Evolutionary conservation across 2,113 vertebrate species (phyloP).

Genomic region (Smithornis capensis): DNA sequence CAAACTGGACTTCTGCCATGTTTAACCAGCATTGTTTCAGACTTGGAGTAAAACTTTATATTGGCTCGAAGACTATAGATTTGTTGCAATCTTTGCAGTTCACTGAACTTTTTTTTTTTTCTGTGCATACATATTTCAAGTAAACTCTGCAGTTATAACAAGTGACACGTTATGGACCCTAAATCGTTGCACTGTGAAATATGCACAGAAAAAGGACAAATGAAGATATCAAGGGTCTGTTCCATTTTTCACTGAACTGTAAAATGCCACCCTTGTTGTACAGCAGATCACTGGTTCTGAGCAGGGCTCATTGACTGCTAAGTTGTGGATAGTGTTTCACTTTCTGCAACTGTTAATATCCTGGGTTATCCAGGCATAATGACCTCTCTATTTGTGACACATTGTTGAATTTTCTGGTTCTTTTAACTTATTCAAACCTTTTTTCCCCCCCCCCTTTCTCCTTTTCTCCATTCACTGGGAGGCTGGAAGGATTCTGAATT

Average conservation of each 20-base stretch:
- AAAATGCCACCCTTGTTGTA: constrained; percentile 77
- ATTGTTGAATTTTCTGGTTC: constrained; percentile 86
- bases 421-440: constrained; percentile 79
- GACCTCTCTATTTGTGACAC: constrained; percentile 83
- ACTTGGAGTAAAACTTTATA: constrained; percentile 67
- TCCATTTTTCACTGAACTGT: constrained; percentile 80
- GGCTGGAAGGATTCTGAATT: constrained; percentile 70
- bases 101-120: constrained; percentile 66
- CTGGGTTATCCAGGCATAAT: constrained; percentile 81
- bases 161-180: constrained; percentile 81
- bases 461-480: constrained; percentile 56
- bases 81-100: constrained; percentile 76
- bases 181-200: constrained; percentile 80
- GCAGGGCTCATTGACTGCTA: constrained; percentile 76
- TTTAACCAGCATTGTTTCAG: constrained; percentile 61
- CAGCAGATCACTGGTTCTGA: constrained; percentile 78
- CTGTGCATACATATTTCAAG: constrained; percentile 77
- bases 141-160: constrained; percentile 74
- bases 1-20: background rate
- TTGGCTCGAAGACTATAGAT: constrained; percentile 46
- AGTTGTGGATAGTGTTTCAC: constrained; percentile 80
- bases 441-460: background rate
- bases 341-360: constrained; percentile 80
- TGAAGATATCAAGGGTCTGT: constrained; percentile 79
- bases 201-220: constrained; percentile 79